Percentiles rank a stretch among this genome's conserved stretches.
Conservation (phyloP, 2,113 vertebrate genomes). For the Urocynchramus pylzowi region DNA sequence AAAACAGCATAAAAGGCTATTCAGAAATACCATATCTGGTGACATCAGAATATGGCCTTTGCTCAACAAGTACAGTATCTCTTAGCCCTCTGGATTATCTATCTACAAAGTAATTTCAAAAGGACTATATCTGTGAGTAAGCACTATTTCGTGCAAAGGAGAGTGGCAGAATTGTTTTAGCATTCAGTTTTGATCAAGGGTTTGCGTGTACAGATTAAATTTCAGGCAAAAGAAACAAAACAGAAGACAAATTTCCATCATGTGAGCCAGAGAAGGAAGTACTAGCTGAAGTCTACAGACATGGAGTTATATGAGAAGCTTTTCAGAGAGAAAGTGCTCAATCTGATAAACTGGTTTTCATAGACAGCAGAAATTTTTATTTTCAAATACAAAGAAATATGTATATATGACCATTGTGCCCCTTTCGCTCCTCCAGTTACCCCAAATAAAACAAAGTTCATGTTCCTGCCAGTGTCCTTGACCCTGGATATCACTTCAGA, state of each 20-base stretch:
- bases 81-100: background rate
- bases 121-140: constrained; percentile 29
- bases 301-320: background rate
- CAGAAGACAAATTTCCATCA: constrained; percentile 35
- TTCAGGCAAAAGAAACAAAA: constrained; percentile 35
- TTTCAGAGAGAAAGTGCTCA: background rate
- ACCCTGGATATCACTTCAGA: background rate
- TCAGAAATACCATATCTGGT: constrained; percentile 18
- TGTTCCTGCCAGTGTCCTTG: background rate
- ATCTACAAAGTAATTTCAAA: constrained; percentile 42
- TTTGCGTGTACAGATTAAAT: background rate
- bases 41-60: constrained; percentile 26
- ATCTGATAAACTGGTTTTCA: background rate
- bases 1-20: constrained; percentile 4
- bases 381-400: background rate
- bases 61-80: background rate
- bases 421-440: background rate
- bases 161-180: background rate
- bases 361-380: background rate
- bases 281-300: background rate
- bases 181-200: constrained; percentile 52
- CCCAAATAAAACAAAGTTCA: background rate
- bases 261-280: background rate
- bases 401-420: background rate
- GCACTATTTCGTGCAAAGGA: background rate